Percentiles rank a stretch among this genome's conserved stretches.
phyloP scores from a whole-genome alignment of 1,140 invertebrate species.

The Cydia amplana region DNA sequence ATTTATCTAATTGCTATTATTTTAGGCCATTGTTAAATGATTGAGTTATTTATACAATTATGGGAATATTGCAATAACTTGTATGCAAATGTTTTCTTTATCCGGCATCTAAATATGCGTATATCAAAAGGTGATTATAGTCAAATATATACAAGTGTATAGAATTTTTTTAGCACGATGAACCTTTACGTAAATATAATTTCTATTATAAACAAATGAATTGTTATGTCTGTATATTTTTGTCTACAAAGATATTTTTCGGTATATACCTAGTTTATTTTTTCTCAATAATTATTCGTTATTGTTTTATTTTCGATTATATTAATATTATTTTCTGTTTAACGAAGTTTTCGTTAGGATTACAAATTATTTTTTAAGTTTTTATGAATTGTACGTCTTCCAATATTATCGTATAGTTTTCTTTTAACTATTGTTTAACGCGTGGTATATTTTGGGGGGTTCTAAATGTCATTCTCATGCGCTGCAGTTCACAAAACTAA shows the following conservation, averaged over 20 bases:
- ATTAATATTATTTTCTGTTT: conserved; percentile 40
- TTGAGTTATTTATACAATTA: not conserved
- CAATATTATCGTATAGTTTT: conserved; percentile 47
- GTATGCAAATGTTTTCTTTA: conserved; percentile 4
- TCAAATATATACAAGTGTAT: conserved; percentile 36
- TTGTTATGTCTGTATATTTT: conserved; percentile 70
- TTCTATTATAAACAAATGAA: conserved; percentile 28
- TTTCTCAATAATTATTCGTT: conserved; percentile 42
- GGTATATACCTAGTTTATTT: conserved; percentile 44
- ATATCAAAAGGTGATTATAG: conserved; percentile 21
- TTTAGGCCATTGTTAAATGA: not conserved
- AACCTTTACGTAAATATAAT: conserved; percentile 32
- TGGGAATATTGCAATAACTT: not conserved
- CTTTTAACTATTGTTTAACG: conserved; percentile 33
- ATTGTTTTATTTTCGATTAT: conserved; percentile 37
- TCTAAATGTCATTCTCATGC: not conserved
- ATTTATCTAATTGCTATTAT: not conserved
- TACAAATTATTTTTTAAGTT: conserved; percentile 45
- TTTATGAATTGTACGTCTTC: conserved; percentile 53
- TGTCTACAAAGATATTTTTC: conserved; percentile 51
- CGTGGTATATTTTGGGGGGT: not conserved
- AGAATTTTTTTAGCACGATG: conserved; percentile 36
- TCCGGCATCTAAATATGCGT: not conserved
- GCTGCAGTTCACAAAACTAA: not conserved
- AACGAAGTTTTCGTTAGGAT: conserved; percentile 34